Evolutionary conservation across 2,888 invertebrate species (phyloP), one percentile per base, ranked within the genome.

Genomic region (Athalia circularis): DNA sequence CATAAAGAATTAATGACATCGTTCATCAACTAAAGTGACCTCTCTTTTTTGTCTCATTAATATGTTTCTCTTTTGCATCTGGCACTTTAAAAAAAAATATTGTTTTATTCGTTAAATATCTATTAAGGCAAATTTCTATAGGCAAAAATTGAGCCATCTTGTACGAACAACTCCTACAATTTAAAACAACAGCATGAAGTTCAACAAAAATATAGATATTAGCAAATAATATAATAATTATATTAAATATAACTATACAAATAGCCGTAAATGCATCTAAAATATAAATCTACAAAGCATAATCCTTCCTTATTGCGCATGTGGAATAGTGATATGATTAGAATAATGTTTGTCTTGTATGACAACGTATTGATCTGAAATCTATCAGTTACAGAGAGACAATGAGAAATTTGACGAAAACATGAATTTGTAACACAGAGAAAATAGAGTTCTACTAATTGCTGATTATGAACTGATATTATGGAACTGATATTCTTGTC

Each of bases 71-170:
- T 11, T 9, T 74, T 9, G 50, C 45, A 47, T 59, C 48, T 50
- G 47, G 9, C 9, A 61, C 47, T 48, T 57, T 43, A 9, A 54
- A 72, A 7, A 48, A 61, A 61, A 29, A 74, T 43, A 74, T 61
- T n/a, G 48, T 61, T 29, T 29, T 29, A 29, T 48, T 74, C 29
- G 15, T 61, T 74, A 70, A 70, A 57, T 62, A 62, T 64, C 75
- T 75, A 75, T 62, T 75, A 75, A 75, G 75, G 75, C 75, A 61
- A 59, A 75, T 61, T 75, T 75, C 43, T 75, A 62, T 13, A 78
- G 78, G 78, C 78, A 78, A 72, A 78, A n/a, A 50, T 78, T 78
- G 62, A 78, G 62, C 64, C 47, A 62, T 15, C 9, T 11, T 64
- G 48, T 48, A 48, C 48, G 3, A 48, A 13, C 13, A 62, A 72